These are phyloP conservation scores for Drosophila quasianomalipes DNA, from an alignment of 2,888 invertebrate species.

Conservation along the genomic window DNA sequence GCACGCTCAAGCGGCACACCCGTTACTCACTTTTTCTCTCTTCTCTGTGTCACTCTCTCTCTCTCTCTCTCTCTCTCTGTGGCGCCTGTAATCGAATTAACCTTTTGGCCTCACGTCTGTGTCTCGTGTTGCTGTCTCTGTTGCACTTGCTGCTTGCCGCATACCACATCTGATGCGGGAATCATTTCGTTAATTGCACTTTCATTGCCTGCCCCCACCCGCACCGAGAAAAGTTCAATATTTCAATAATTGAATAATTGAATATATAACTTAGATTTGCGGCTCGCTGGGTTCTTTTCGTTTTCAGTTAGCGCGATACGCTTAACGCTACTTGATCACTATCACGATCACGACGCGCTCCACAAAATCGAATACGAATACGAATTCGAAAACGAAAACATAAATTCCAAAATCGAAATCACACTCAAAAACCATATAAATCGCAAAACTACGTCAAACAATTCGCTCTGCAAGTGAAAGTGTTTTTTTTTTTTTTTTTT, in stretches of 20 bases:
- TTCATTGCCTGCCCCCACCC: constrained; percentile 56
- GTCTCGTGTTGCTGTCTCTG: constrained; percentile 20
- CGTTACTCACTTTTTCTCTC: constrained; percentile 17
- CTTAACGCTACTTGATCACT: constrained; percentile 58
- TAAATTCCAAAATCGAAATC: constrained; percentile 35
- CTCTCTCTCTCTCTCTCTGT: neutral
- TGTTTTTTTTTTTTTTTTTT: constrained; percentile 34
- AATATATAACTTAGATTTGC: constrained; percentile 73
- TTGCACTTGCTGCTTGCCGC: constrained; percentile 41
- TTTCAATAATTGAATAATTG: constrained; percentile 67
- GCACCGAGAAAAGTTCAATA: constrained; percentile 60
- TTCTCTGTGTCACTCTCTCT: too few relatives aligned
- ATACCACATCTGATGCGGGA: constrained; percentile 17
- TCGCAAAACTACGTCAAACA: constrained; percentile 10
- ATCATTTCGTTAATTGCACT: constrained; percentile 72
- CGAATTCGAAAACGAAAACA: constrained; percentile 19
- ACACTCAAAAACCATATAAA: constrained; percentile 18
- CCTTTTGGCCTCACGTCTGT: constrained; percentile 52
- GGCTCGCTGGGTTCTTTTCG: constrained; percentile 53
- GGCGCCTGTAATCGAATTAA: constrained; percentile 76
- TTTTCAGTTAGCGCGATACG: constrained; percentile 40
- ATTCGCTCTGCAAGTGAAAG: constrained; percentile 61
- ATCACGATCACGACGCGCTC: constrained; percentile 49
- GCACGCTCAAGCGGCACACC: constrained; percentile 47
- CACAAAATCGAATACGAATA: constrained; percentile 31